Base-by-base conservation (phyloP, 2,888 invertebrate species). In the Operophtera brumata region DNA sequence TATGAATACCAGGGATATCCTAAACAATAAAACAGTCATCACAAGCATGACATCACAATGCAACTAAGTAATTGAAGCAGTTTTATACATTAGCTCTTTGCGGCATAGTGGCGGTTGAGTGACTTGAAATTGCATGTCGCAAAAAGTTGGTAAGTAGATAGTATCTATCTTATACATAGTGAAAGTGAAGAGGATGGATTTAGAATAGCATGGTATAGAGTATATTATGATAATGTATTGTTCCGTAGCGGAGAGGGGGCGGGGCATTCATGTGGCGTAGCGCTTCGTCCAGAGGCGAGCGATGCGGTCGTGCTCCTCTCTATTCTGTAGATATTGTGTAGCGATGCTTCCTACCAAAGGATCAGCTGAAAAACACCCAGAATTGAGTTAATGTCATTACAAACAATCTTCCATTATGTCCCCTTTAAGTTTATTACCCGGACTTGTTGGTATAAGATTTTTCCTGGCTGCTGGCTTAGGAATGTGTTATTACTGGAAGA, bases 231-330 rank as follows among this genome's bases (percentile, higher is more conserved):
- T 77, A 75, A 65, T 77, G 72, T 71, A 70, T 75, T 74, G 76
- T 75, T 73, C 75, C 73, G 45, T 70, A 69, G 77, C 69, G 71
- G 78, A 71, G 67, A 66, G 70, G 40, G 60, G 70, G 72, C 76
- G 70, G 79, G 51, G 78, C 69, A 91, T 93, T 96, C 95, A 96
- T 94, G 97, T 97, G 69, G 97, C 97, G 80, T 97, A 99, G 77
- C 99, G 94, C 89, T 98, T 98, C 82, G 99, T 99, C 99, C 99
- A 99, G 80, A 98, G 94, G 86, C 98, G 94, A 69, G 99, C 99
- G 86, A 98, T 97, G 82, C 98, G 95, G 88, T 99, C 99, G 82
- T 99, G 99, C 84, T 99, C 99, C 80, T 97, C 97, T 60, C 98
- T 93, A 89, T 99, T 98, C 90, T 98, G 97, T 71, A 98, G 92